Evolutionary conservation across 2,888 invertebrate species (phyloP), one percentile per base, ranked within the genome.

Genomic region (Mimas tiliae): DNA sequence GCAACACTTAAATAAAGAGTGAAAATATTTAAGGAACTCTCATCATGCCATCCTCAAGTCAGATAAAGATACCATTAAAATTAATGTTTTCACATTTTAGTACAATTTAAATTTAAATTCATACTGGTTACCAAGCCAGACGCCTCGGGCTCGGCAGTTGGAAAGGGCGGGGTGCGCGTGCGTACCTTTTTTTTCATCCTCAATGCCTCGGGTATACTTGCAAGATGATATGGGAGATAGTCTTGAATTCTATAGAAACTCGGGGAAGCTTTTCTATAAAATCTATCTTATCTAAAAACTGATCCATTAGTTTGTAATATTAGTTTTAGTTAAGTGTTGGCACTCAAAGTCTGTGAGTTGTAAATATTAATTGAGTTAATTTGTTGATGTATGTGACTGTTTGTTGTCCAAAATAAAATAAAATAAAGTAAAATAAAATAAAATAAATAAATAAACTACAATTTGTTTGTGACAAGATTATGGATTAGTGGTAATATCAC

Each of bases 61-160:
- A 50, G 45, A 4, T 12, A 11, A 11, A 45, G 11, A 3, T 19
- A 19, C 50, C 9, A 19, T 19, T 50, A 19, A 50, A 19, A 2
- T 50, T 19, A 50, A 50, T 50, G 50, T 50, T 50, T 50, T 50
- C 8, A 50, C 48, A 50, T 50, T 19, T 16, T 16, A 48, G 48
- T 48, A 50, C 50, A 50, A 50, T 19, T 50, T 50, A 50, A 50
- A 19, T 3, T 48, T 16, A 16, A 19, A 19, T 8, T 8, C 19
- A 19, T 19, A 50, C 16, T 19, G 50, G 45, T 45, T 50, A 9
- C 19, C 9, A 19, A 16, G 48, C 6, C 48, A 50, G 7, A 8
- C 19, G 50, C 50, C 50, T 19, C 9, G 6, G 50, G 50, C 50
- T 9, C 2, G 8, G 6, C 50, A 3, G 50, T 50, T 45, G 14